These are phyloP conservation scores for Lacanobia oleracea DNA, from an alignment of 2,888 invertebrate species.

Conservation along the genomic window DNA sequence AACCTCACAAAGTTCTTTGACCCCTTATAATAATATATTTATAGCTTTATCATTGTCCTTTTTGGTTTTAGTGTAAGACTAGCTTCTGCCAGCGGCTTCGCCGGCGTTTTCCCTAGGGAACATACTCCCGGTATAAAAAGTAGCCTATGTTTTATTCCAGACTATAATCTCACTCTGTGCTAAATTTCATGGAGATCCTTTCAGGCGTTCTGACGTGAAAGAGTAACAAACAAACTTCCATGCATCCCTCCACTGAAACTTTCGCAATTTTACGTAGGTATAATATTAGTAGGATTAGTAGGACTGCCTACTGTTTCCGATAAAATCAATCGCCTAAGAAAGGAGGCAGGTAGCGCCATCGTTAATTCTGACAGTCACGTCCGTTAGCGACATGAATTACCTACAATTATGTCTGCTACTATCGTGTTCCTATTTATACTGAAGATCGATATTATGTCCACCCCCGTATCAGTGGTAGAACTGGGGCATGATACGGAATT, in stretches of 20 bases:
- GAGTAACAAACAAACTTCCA: too few relatives aligned
- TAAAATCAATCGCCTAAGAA: conserved; percentile 11
- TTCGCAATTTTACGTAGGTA: too few relatives aligned
- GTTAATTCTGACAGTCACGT: conserved; percentile 13
- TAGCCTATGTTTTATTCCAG: too few relatives aligned
- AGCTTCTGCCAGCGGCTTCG: too few relatives aligned
- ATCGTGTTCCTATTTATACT: conserved; percentile 47
- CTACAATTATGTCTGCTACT: conserved; percentile 20
- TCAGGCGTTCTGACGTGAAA: too few relatives aligned
- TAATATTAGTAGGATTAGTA: too few relatives aligned
- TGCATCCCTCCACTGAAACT: too few relatives aligned
- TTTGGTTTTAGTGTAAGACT: background rate
- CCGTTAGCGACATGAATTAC: conserved; percentile 9
- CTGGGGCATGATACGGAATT: too few relatives aligned
- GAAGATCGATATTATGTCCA: conserved; percentile 40
- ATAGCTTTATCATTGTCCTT: background rate
- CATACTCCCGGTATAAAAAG: too few relatives aligned
- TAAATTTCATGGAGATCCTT: too few relatives aligned
- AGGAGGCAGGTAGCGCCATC: background rate
- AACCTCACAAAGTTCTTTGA: background rate
- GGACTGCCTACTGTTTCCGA: background rate
- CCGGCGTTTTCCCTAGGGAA: too few relatives aligned
- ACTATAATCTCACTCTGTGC: too few relatives aligned
- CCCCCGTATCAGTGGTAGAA: conserved; percentile 4
- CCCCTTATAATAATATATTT: background rate